Evolutionary conservation across 2,113 vertebrate species (phyloP), one percentile per base, ranked within the genome.

Genomic region (Siphamia tubifer): DNA sequence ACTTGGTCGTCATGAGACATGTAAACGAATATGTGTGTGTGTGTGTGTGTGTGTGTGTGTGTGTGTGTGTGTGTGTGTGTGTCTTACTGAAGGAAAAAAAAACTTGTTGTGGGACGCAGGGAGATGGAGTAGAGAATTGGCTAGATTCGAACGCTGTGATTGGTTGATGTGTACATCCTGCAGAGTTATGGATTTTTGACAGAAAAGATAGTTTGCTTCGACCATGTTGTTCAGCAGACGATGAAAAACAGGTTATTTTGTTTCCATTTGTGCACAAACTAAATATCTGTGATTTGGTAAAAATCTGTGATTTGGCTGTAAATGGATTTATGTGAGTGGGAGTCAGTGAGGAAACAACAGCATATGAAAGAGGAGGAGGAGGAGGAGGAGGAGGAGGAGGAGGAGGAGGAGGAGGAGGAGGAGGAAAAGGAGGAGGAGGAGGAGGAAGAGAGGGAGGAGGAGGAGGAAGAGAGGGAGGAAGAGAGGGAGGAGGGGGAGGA

Each of bases 111-210:
- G 82, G 85, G 77, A 69, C 68, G 48, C 12, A 5, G 77, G 72
- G 83, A 69, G 55, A 47, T 58, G 51, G 25, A 67, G 47, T 61
- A 55, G 34, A 35, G 54, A 21, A 16, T 31, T 64, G 76, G 62
- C 67, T 77, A 39, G 58, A 63, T 61, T 70, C 32, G 31, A 25
- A 51, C 36, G 40, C 17, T 68, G 25, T 73, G 79, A 83, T 83
- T 82, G 79, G 79, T 74, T 49, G 68, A 68, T 39, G 60, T 44
- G 48, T 69, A 69, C 71, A 68, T 74, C 70, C 78, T 84, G 81
- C 76, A 68, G 79, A 74, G 71, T 74, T 86, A 85, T 86, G 77
- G 84, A 86, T 88, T 81, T 85, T 64, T 77, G 65, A 77, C 69
- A 68, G 74, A 75, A 79, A 84, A 78, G 63, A 79, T 68, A 58